Conservation (phyloP, 2,797 vertebrate genomes). For the Poecilia velifera region DNA sequence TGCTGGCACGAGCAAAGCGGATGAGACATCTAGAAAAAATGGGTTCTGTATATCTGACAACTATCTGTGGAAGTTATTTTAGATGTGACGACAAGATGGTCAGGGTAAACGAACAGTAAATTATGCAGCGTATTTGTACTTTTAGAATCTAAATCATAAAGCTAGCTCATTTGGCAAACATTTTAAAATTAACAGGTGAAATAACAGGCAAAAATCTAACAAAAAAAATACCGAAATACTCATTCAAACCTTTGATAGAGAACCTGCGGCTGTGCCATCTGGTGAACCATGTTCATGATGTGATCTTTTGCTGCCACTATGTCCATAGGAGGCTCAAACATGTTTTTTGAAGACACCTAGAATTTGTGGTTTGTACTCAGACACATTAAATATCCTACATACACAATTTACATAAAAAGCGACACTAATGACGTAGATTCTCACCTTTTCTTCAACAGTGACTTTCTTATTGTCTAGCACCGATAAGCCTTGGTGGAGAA, state of each 20-base stretch:
- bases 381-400: neutral
- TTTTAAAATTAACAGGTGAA: neutral
- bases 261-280: conserved; percentile 86
- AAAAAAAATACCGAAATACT: neutral
- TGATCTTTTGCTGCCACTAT: conserved; percentile 88
- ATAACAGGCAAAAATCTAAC: neutral
- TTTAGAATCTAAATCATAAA: neutral
- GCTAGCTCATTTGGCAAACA: neutral
- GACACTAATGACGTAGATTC: neutral
- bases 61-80: conserved; percentile 14
- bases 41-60: conserved; percentile 22
- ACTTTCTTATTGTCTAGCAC: conserved; percentile 86
- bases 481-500: conserved; percentile 85
- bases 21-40: conserved; percentile 40
- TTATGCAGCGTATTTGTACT: neutral
- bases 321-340: conserved; percentile 87
- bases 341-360: conserved; percentile 89
- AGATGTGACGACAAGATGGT: neutral
- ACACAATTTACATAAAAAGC: neutral
- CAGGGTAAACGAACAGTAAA: neutral
- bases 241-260: conserved; percentile 87
- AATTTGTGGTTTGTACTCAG: conserved; percentile 13
- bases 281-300: conserved; percentile 83
- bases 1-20: conserved; percentile 49
- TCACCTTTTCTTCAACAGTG: conserved; percentile 90